Conservation (phyloP, 2,797 vertebrate species). For the Falco rusticolus region DNA sequence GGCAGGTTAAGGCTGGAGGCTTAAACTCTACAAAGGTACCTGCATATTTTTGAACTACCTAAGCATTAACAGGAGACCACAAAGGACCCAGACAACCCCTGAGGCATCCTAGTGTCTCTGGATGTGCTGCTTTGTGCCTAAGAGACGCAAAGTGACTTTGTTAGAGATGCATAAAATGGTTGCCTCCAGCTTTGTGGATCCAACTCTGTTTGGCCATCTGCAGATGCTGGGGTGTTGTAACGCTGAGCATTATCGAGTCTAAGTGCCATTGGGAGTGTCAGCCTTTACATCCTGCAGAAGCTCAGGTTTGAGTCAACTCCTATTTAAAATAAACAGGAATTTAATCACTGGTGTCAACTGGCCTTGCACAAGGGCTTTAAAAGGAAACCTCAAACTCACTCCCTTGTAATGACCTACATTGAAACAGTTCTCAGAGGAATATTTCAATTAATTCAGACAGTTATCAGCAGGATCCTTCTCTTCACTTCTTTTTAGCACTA, state of each 20-base stretch:
- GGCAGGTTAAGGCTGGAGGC: neutral
- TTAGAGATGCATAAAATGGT: neutral
- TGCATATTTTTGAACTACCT: neutral
- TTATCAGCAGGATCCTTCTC: neutral
- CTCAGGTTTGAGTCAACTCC: neutral
- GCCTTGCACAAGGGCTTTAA: neutral
- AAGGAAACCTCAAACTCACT: neutral
- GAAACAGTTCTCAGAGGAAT: neutral
- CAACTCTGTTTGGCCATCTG: neutral
- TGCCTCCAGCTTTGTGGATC: neutral
- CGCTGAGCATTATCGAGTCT: neutral
- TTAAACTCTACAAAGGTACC: neutral
- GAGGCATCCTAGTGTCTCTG: neutral
- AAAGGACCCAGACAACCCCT: neutral
- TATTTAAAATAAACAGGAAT: neutral
- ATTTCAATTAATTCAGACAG: constrained; percentile 8
- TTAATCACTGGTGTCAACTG: neutral
- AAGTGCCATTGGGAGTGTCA: neutral
- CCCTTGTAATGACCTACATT: neutral
- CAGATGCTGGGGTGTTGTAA: neutral
- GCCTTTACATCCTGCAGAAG: neutral
- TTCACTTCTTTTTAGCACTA: neutral
- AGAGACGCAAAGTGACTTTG: neutral
- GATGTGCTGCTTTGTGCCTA: neutral
- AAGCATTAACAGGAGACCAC: neutral